Evolutionary conservation across 1,140 invertebrate genomes (phyloP), one percentile per base, ranked within the genome.

Genomic region (Epicauta chinensis): DNA sequence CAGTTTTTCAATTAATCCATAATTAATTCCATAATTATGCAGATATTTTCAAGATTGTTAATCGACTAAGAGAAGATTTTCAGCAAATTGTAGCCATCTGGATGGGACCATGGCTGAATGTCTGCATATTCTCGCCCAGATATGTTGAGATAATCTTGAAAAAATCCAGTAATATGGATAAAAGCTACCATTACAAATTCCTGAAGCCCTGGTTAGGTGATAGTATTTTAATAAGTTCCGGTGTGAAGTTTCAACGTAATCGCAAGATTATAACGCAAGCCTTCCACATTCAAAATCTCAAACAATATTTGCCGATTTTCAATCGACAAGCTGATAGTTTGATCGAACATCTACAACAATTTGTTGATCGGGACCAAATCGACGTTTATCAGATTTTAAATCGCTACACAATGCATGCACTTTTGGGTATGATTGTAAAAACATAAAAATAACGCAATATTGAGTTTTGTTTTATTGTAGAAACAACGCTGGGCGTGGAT

Each of bases 201-300:
- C 84, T 96, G 39, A 83, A 89, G 61, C 87, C 89, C 0, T 94
- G 90, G 90, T 76, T 93, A 29, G 89, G 89, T 3, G 81, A 89
- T 54, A 89, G 91, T 30, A 71, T 93, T 6, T 74, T 93, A 1
- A 89, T 89, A n/a, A 87, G 83, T 51, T 77, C 77, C 32, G 81
- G 77, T 76, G 62, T 48, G 39, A 43, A n/a, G 5, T 34, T 34
- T 34, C 32, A 11, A 34, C 32, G 12, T 9, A 11, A 34, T 34
- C 6, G 11, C 6, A 94, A 93, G 72, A 78, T 95, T 60, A 83
- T 97, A 38, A 92, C 91, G 0, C 93, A 93, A 0, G 86, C 92
- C 0, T 97, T 97, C 70, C 92, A 97, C 67, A 82, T 93, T 61
- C 89, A 86, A 54, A 89, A 96, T 37, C 71, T 97, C 2, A 89